phyloP scores from a whole-genome alignment of 2,113 vertebrate genomes.

The Ivindomyrus marchei region DNA sequence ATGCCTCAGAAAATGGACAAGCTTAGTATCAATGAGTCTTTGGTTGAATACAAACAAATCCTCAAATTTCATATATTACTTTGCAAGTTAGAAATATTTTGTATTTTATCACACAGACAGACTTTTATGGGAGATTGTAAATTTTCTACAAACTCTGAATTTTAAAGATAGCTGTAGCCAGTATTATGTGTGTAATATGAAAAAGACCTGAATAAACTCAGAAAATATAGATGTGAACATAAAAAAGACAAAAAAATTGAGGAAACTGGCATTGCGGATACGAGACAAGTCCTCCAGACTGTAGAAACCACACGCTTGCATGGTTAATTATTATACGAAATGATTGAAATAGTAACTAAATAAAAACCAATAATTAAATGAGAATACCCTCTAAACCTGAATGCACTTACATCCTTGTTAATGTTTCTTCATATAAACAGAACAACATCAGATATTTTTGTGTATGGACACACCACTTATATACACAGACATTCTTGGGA shows the following conservation, averaged over 20 bases:
- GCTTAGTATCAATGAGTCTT: neutral
- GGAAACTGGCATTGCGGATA: neutral
- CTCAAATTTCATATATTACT: neutral
- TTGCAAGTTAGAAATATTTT: neutral
- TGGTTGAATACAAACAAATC: neutral
- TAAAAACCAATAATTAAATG: neutral
- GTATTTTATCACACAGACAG: neutral
- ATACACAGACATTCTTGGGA: neutral
- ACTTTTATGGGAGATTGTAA: neutral
- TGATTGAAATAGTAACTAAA: neutral
- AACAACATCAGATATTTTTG: neutral
- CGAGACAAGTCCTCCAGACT: neutral
- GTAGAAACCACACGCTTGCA: neutral
- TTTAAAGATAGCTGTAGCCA: neutral
- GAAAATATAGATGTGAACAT: neutral
- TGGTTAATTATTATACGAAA: neutral
- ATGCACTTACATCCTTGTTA: neutral
- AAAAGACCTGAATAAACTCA: neutral
- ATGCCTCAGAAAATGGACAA: neutral
- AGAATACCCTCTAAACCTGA: neutral
- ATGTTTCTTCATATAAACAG: neutral
- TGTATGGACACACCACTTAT: neutral
- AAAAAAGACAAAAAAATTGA: too few relatives aligned
- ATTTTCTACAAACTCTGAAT: neutral
- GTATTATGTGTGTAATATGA: neutral